Base-by-base conservation (phyloP, 1,140 invertebrate genomes). In the Diorhabda sublineata region DNA sequence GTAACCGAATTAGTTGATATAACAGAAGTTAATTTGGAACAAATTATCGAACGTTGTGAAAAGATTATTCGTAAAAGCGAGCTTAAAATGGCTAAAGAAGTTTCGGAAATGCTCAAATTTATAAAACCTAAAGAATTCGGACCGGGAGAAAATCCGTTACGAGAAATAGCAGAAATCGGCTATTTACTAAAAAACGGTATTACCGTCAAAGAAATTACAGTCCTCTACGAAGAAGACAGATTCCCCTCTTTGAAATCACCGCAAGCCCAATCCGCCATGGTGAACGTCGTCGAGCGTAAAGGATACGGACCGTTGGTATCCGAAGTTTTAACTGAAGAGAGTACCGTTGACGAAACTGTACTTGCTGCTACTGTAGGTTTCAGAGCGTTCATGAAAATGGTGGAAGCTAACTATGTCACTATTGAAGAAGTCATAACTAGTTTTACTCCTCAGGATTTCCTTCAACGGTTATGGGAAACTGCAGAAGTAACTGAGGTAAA, bases 341-440 rank as follows among this genome's bases (percentile, higher is more conserved):
- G 89, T 3, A 87, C 86, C 7, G 87, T 89, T 45, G 90, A 91
- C 73, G 91, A 93, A 79, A 89, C 88, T 62, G 82, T 88, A 11
- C 84, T 92, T 45, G 91, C 90, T 9, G 86, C 90, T 1, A 92
- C 90, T 66, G 89, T 91, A 65, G 92, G 92, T 5, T 93, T 94
- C 78, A 87, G 88, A 74, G 92, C 92, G 4, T 92, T 94, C 75
- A 90, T 94, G 82, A 89, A 87, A 75, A 93, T 94, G 91, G 87
- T 94, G 5, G 90, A 93, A 76, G 81, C 90, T 59, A 88, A 91
- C 74, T 87, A 92, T 78, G 88, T 89, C 9, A 90, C 89, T 3
- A 90, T 95, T 42, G 91, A 94, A 80, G 92, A 93, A 82, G 88
- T 94, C 42, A 91, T 94, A 68, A 88, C 89, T 7, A 88, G 92